phyloP scores from a whole-genome alignment of 2,797 vertebrate species.

The Malacoraja senta region DNA sequence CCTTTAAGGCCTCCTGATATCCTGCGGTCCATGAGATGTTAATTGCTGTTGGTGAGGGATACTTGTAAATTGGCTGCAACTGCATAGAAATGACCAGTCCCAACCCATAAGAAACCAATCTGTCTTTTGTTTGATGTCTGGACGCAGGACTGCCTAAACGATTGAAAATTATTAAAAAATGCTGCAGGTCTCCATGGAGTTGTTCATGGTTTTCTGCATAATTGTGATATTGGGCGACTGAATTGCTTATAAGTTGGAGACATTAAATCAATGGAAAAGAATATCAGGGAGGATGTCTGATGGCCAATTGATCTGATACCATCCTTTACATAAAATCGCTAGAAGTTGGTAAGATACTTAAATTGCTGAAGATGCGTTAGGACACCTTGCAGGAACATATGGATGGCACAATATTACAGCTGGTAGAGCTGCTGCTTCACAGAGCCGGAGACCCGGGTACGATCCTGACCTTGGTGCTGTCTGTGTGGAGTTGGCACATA shows the following conservation, averaged over 20 bases:
- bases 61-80: not conserved
- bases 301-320: not conserved
- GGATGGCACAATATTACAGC: too few species aligned
- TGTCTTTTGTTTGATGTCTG: not conserved
- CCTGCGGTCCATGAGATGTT: not conserved
- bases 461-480: too few species aligned
- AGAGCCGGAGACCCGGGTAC: too few species aligned
- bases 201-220: not conserved
- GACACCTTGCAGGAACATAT: too few species aligned
- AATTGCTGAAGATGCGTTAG: too few species aligned
- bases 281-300: not conserved
- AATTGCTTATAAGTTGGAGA: conserved; percentile 6
- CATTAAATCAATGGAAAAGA: not conserved
- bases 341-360: not conserved
- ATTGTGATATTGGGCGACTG: not conserved
- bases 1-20: not conserved
- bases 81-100: not conserved
- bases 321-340: not conserved
- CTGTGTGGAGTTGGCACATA: too few species aligned
- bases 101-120: not conserved
- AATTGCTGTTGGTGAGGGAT: not conserved
- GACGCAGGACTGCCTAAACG: not conserved
- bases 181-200: not conserved
- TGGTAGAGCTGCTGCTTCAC: too few species aligned
- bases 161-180: not conserved